Base-by-base conservation (phyloP, 2,888 invertebrate genomes). In the Myopa testacea region DNA sequence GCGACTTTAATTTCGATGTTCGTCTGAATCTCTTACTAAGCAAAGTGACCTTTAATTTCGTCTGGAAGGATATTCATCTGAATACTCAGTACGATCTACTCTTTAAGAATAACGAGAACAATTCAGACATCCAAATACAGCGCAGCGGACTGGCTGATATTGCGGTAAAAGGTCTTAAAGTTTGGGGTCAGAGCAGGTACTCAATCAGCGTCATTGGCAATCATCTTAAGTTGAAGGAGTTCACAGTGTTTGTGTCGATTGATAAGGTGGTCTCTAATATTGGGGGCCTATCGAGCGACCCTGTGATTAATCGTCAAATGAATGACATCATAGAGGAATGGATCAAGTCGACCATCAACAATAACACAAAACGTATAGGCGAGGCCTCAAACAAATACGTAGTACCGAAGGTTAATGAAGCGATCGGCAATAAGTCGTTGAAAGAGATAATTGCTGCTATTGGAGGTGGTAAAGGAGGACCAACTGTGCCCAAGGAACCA, bases 291-390 rank as follows among this genome's bases (percentile, higher is more conserved):
- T 82, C 86, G 8, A 82, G 82, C 34, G 80, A 84, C 37, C 79
- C 81, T 40, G 82, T 86, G 34, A 55, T 87, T 63, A 88, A 88
- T 68, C 80, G 81, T 5, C 85, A 86, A 76, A 52, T 87, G 5
- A 88, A 88, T 78, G 83, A 86, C 38, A 62, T 88, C 19, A 75
- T 88, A 73, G 88, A 86, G 80, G 87, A 88, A 77, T 83, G 84
- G 76, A 80, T 88, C 63, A 77, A 78, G 69, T 45, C 87, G 45
- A 79, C 81, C 4, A 77, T 87, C 60, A 88, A 88, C 77, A 88
- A 88, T 26, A 88, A 87, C 78, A 84, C 85, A 26, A 82, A 86
- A 0, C 78, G 81, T 14, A 78, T 86, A 2, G 83, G 85, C 7
- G 55, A 82, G 0, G 80, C 81, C 37, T 79, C 84, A n/a, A 82